Evolutionary conservation across 92 coral and sea anemone species (phyloP).

Genomic region (Micromussa lordhowensis): DNA sequence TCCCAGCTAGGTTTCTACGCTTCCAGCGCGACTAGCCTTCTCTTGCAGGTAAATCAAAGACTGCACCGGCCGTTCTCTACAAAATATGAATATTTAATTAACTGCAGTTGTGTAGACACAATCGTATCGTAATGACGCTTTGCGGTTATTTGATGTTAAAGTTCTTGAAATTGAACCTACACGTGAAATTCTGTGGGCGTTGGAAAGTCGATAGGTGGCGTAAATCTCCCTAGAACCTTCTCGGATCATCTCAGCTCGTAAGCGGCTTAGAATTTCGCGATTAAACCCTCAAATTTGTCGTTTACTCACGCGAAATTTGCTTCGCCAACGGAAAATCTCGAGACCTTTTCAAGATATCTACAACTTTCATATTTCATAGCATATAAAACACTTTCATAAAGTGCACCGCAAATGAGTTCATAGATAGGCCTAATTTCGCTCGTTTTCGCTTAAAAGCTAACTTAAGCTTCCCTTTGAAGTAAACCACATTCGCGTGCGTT

Average conservation of each 20-base stretch:
- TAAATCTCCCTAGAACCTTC: background rate
- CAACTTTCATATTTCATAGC: background rate
- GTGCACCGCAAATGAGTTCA: background rate
- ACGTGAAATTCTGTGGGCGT: conserved; percentile 26
- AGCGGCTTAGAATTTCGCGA: background rate
- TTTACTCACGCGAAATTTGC: background rate
- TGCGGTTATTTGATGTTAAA: background rate
- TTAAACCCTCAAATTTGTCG: conserved; percentile 14
- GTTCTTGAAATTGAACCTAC: conserved; percentile 2
- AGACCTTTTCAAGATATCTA: conserved; percentile 18
- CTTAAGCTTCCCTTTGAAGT: background rate
- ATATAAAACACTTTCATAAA: background rate
- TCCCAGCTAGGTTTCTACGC: background rate
- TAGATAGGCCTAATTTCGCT: conserved; percentile 27
- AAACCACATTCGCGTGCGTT: background rate
- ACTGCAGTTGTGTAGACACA: conserved; percentile 9
- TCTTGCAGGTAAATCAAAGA: background rate
- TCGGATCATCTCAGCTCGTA: background rate
- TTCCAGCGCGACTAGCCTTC: background rate
- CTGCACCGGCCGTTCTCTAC: background rate
- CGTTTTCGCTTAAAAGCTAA: conserved; percentile 40
- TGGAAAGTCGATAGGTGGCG: background rate
- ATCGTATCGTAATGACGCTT: background rate
- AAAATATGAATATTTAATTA: conserved; percentile 55
- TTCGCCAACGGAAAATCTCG: background rate